phyloP scores from a whole-genome alignment of 2,797 vertebrate genomes.

The Hemibagrus guttatus region DNA sequence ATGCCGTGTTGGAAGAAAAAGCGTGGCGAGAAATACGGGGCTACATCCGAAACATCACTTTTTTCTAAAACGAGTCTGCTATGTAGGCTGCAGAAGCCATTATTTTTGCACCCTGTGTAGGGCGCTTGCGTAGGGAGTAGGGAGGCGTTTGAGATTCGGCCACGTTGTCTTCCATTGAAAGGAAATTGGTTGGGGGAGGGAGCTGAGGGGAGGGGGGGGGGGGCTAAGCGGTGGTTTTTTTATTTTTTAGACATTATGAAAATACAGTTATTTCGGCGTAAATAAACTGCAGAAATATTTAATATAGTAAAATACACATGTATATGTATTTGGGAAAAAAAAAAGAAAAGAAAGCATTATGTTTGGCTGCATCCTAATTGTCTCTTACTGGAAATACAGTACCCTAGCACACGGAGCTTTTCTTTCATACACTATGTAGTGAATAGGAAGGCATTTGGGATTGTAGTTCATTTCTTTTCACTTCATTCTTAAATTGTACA shows the following conservation, averaged over 20 bases:
- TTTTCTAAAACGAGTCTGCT: neutral
- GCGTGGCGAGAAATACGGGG: slow-evolving; percentile 12
- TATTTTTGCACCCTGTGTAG: neutral
- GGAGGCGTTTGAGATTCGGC: neutral
- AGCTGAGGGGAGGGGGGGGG: neutral
- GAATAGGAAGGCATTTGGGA: neutral
- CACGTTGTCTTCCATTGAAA: slow-evolving; percentile 25
- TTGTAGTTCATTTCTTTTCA: neutral
- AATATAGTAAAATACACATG: neutral
- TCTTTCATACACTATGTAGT: neutral
- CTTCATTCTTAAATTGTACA: no score
- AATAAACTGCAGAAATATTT: neutral
- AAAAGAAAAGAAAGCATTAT: neutral
- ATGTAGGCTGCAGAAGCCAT: neutral
- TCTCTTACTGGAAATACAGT: neutral
- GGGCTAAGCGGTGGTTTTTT: neutral
- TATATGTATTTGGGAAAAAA: neutral
- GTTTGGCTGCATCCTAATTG: neutral
- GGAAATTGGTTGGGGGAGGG: slow-evolving; percentile 25
- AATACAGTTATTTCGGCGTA: neutral
- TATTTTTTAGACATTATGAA: no score
- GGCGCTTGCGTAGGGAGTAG: neutral
- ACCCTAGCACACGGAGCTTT: neutral
- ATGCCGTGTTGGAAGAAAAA: slow-evolving; percentile 11
- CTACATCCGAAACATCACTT: neutral